Percentiles rank a stretch among this genome's conserved stretches.
Conservation (phyloP, 2,888 invertebrate genomes). For the Diadromus collaris region DNA sequence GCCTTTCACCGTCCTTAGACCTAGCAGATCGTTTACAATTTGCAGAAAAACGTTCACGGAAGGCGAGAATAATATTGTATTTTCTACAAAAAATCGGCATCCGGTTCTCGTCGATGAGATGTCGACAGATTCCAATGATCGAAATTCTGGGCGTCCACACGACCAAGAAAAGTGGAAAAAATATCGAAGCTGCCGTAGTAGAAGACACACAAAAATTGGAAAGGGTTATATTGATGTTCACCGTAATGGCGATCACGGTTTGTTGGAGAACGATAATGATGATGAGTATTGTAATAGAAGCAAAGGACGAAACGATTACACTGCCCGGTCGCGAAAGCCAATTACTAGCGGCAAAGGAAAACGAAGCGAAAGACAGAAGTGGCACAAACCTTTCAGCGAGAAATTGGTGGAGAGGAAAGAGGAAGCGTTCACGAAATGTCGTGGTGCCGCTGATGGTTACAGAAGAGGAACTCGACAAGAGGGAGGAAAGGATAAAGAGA, state of each 20-base stretch:
- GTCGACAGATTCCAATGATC: slow-evolving; percentile 16
- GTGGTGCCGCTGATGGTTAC: slow-evolving; percentile 1
- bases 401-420: slow-evolving; percentile 51
- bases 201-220: slow-evolving; percentile 38
- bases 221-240: slow-evolving; percentile 14
- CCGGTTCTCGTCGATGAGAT: slow-evolving; percentile 14
- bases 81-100: slow-evolving; percentile 31
- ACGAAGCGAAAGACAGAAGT: slow-evolving; percentile 55
- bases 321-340: slow-evolving; percentile 56
- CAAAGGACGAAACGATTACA: slow-evolving; percentile 37
- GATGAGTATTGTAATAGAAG: slow-evolving; percentile 13
- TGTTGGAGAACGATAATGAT: slow-evolving; percentile 50
- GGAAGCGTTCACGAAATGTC: slow-evolving; percentile 14
- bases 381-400: slow-evolving; percentile 21
- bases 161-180: slow-evolving; percentile 46
- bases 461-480: slow-evolving; percentile 25
- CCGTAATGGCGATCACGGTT: slow-evolving; percentile 31
- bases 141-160: slow-evolving; percentile 9
- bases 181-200: slow-evolving; percentile 49
- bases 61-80: neutral
- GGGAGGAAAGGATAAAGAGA: slow-evolving; percentile 17
- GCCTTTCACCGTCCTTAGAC: slow-evolving; percentile 11
- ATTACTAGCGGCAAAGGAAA: slow-evolving; percentile 34
- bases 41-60: slow-evolving; percentile 2
- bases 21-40: slow-evolving; percentile 4